A percentile compares a stretch with the other conserved stretches of the same genome.
phyloP scores from a whole-genome alignment of 2,113 vertebrate genomes.

The Colinus virginianus region DNA sequence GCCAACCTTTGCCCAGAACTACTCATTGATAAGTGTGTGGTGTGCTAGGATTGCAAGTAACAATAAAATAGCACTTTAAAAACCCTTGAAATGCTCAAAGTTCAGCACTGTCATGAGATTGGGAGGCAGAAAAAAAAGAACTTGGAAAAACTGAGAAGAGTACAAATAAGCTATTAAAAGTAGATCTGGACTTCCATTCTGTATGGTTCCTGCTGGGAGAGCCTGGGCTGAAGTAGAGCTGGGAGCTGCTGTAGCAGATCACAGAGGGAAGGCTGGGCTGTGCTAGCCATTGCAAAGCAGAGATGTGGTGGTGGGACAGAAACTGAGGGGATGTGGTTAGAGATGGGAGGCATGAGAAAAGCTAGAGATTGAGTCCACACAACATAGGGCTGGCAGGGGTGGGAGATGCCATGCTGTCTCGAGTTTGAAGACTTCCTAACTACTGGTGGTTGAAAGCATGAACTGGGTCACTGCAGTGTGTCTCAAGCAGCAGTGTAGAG shows the following conservation, averaged over 20 bases:
- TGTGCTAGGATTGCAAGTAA: background rate
- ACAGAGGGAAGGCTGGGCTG: accelerated
- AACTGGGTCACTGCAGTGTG: background rate
- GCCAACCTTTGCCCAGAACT: background rate
- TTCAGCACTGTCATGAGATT: background rate
- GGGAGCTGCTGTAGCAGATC: background rate
- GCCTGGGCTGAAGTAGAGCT: background rate
- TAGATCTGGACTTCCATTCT: background rate
- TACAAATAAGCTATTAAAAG: accelerated
- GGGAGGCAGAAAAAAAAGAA: background rate
- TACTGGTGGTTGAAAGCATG: background rate
- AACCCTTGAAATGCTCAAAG: background rate
- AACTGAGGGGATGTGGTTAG: accelerated
- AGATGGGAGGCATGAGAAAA: background rate
- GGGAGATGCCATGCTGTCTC: background rate
- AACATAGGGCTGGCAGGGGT: background rate
- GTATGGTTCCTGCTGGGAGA: background rate
- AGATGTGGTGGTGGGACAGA: background rate
- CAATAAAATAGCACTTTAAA: background rate
- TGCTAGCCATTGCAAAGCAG: background rate
- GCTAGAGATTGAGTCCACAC: background rate
- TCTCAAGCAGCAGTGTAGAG: background rate
- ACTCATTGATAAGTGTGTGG: background rate
- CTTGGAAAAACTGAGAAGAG: background rate
- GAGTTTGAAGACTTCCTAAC: background rate